Evolutionary conservation across 2,888 invertebrate species (phyloP).

Genomic region (Synanthedon andrenaeformis): DNA sequence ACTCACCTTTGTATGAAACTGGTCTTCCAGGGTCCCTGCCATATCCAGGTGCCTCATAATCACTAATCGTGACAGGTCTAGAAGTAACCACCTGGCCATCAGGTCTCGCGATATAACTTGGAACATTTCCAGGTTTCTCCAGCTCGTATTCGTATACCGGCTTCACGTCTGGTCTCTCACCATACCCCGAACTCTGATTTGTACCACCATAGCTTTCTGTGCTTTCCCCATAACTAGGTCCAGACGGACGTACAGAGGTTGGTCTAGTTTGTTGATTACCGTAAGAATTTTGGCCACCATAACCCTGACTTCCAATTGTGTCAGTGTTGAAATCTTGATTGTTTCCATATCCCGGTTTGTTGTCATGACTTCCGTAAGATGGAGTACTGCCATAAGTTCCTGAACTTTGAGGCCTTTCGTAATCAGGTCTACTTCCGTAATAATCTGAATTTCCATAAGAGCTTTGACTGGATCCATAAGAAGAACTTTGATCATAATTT

Average conservation of each 20-base stretch:
- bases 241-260: background rate
- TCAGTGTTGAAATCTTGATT: slow-evolving; percentile 2
- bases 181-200: slow-evolving; percentile 5
- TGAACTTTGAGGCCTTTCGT: background rate
- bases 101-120: slow-evolving; percentile 40
- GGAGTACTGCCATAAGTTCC: slow-evolving; percentile 9
- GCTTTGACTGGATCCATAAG: slow-evolving; percentile 9
- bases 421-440: slow-evolving; percentile 5
- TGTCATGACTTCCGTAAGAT: slow-evolving; percentile 3
- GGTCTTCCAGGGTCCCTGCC: slow-evolving; percentile 26
- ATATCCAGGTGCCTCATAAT: slow-evolving; percentile 29
- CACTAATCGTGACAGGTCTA: slow-evolving; percentile 41
- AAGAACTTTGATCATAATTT: slow-evolving; percentile 7
- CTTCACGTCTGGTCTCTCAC: slow-evolving; percentile 27
- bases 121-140: slow-evolving; percentile 36
- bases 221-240: background rate
- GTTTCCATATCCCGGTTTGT: background rate
- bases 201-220: slow-evolving; percentile 3
- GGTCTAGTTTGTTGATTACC: slow-evolving; percentile 1
- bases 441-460: slow-evolving; percentile 4
- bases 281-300: slow-evolving; percentile 5
- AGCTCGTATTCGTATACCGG: slow-evolving; percentile 54
- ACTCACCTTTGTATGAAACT: slow-evolving; percentile 44
- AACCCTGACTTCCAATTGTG: background rate
- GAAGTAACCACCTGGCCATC: slow-evolving; percentile 48